Evolutionary conservation across 2,113 vertebrate genomes (phyloP).

Genomic region (Pteruthius melanotis): DNA sequence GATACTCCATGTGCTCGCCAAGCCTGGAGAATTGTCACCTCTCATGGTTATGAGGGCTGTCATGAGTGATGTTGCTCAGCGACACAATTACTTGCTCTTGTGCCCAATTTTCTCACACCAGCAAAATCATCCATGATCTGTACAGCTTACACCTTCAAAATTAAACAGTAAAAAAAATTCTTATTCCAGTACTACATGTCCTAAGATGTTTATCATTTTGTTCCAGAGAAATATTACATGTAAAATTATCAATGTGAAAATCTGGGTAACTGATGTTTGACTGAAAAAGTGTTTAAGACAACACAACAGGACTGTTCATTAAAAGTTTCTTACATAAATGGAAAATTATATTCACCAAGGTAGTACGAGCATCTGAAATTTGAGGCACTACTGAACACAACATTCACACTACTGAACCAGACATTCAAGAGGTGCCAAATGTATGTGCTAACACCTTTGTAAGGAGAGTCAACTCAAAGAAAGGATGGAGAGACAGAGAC

Average conservation of each 20-base stretch:
- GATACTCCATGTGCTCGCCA: fast-evolving
- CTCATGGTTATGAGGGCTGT: background rate
- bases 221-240: background rate
- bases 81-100: background rate
- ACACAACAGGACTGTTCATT: background rate
- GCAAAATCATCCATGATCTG: background rate
- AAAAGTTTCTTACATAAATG: background rate
- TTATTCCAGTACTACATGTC: background rate
- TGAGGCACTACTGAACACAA: background rate
- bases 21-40: background rate
- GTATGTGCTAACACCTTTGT: background rate
- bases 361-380: background rate
- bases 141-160: background rate
- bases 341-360: background rate
- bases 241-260: background rate
- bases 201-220: background rate
- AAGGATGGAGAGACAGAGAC: background rate
- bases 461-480: background rate
- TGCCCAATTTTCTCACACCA: background rate
- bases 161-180: background rate
- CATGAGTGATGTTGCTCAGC: background rate
- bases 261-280: background rate
- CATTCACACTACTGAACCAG: background rate
- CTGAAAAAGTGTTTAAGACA: background rate
- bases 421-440: background rate